These are phyloP conservation scores for Fukomys damarensis DNA, from an alignment of 2,113 vertebrate genomes.

Conservation along the genomic window DNA sequence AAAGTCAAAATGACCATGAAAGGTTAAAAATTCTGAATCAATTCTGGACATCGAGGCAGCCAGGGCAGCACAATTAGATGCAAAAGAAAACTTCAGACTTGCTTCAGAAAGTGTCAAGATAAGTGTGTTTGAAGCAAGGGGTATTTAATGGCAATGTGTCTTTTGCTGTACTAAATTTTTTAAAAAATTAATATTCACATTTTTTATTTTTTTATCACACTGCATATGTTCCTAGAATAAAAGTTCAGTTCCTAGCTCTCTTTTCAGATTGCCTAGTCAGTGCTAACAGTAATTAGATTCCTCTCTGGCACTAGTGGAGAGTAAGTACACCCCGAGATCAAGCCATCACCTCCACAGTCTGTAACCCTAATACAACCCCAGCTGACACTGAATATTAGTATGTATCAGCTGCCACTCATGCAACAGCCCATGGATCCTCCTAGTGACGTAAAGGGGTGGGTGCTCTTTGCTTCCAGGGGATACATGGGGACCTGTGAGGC, in stretches of 20 bases:
- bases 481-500: neutral
- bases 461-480: neutral
- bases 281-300: neutral
- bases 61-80: neutral
- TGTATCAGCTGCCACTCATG: neutral
- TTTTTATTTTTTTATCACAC: neutral
- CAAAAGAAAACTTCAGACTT: neutral
- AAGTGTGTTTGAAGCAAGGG: neutral
- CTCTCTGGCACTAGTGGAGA: neutral
- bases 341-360: neutral
- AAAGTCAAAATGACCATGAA: neutral
- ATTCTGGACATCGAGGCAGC: neutral
- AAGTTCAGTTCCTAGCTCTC: neutral
- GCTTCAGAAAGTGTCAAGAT: neutral
- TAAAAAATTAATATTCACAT: too few relatives aligned
- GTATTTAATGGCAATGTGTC: neutral
- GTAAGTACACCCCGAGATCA: neutral
- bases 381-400: neutral
- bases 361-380: neutral
- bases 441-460: neutral
- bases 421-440: neutral
- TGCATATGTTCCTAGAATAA: neutral
- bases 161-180: neutral
- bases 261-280: conserved; percentile 3
- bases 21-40: neutral